A percentile compares a stretch with the other conserved stretches of the same genome.
phyloP scores from a whole-genome alignment of 2,888 invertebrate species.

The Venusia cambrica region DNA sequence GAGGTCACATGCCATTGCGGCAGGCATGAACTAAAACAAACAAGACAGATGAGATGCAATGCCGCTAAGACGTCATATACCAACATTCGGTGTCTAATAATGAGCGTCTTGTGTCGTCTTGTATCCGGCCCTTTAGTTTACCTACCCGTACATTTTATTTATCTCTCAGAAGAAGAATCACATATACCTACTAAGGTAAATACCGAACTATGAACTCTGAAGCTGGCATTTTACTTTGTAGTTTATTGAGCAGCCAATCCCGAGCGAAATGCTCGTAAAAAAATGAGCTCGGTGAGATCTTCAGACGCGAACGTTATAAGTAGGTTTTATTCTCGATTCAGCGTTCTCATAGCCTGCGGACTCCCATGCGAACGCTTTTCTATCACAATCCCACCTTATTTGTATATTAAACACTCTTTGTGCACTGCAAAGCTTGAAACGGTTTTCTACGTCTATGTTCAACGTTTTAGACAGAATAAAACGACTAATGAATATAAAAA shows the following conservation, averaged over 20 bases:
- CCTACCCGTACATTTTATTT: too few species aligned
- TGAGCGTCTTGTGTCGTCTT: too few species aligned
- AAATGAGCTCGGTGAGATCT: constrained; percentile 17
- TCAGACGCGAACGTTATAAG: constrained; percentile 26
- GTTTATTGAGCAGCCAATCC: constrained; percentile 19
- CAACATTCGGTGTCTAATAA: too few species aligned
- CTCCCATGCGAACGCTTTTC: constrained; percentile 37
- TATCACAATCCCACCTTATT: constrained; percentile 38
- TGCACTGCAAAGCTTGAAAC: constrained; percentile 35
- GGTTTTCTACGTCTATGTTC: constrained; percentile 19
- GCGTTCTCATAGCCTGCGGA: constrained; percentile 31
- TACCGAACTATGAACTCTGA: constrained; percentile 9
- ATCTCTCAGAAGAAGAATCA: too few species aligned
- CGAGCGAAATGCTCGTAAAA: constrained; percentile 18
- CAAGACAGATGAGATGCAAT: too few species aligned
- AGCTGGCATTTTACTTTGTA: constrained; percentile 13
- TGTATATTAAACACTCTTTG: constrained; percentile 40
- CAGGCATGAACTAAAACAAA: too few species aligned
- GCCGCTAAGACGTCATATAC: too few species aligned
- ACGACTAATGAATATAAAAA: constrained; percentile 16
- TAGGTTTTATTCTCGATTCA: constrained; percentile 37
- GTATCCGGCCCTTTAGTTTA: too few species aligned
- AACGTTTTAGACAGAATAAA: constrained; percentile 7
- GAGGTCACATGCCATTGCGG: too few species aligned
- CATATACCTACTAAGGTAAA: too few species aligned